Evolutionary conservation across 2,797 vertebrate genomes (phyloP), one percentile per base, ranked within the genome.

Genomic region (Dicrostonyx torquatus): DNA sequence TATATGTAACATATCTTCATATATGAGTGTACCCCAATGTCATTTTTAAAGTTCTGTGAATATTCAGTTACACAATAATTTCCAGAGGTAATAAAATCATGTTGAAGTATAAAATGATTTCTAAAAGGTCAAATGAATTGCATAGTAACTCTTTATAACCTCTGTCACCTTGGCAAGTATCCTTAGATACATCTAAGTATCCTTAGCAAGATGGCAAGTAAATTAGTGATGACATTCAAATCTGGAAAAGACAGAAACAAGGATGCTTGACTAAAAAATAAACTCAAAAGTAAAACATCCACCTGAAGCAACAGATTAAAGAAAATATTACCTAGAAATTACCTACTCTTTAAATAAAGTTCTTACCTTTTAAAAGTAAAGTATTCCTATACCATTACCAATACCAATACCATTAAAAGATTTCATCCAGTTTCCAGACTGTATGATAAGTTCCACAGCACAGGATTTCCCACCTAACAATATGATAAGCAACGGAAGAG

Each of bases 1-100:
- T 20, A 34, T 11, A 48, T 73, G 43, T 17, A 40, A 64, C 9
- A 64, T 9, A 40, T 87, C 64, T 60, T 2, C 20, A n/a, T 84
- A 31, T n/a, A 55, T 40, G 62, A 34, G 26, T 75, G 26, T 76
- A 26, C 6, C 9, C 53, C 66, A 70, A 53, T 55, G 60, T 3
- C 58, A 77, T 96, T 88, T 82, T 82, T 83, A 94, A 90, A 43
- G 18, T 1, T 87, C 26, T 93, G 34, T 62, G 26, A 93, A 82
- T 89, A 95, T 82, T 93, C 7, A 13, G 22, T 93, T 91, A 50
- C 31, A 92, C 2, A 72, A 43, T 26, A 90, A 87, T 68, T 29
- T 90, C 86, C 73, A 92, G 2, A 94, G 91, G 37, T 93, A 95
- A 94, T 45, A 93, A 14, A 95, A 85, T 40, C 55, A 82, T 90